These are phyloP conservation scores for Abscondita cerata DNA, from an alignment of 2,888 invertebrate genomes.

Conservation along the genomic window DNA sequence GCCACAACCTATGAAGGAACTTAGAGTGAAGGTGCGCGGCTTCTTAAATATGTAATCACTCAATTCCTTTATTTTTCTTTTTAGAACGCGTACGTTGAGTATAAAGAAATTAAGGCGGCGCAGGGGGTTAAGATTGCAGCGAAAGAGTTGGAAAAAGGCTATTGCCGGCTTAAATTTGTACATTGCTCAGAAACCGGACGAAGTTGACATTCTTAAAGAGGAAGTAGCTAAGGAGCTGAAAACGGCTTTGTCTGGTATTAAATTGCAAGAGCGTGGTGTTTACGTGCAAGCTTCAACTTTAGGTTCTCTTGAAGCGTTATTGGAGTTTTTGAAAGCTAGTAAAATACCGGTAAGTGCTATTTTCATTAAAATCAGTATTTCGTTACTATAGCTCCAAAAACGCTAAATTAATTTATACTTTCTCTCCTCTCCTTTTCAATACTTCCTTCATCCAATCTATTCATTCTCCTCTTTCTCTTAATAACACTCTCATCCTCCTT, in stretches of 20 bases:
- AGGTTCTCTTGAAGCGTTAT: slow-evolving; percentile 95
- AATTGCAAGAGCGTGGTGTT: slow-evolving; percentile 90
- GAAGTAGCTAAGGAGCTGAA: slow-evolving; percentile 89
- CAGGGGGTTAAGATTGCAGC: slow-evolving; percentile 99
- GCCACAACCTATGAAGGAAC: slow-evolving; percentile 97
- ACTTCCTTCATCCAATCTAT: no score
- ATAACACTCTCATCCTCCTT: no score
- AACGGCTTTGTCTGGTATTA: slow-evolving; percentile 90
- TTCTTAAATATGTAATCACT: no score
- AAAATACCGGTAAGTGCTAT: slow-evolving; percentile 86
- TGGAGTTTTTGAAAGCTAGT: slow-evolving; percentile 90
- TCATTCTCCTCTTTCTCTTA: no score
- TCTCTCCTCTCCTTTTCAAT: no score
- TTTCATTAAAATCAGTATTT: no score
- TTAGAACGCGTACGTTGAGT: slow-evolving; percentile 90
- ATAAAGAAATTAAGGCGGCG: slow-evolving; percentile 93
- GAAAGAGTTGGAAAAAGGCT: slow-evolving; percentile 96
- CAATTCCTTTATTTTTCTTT: slow-evolving; percentile 31
- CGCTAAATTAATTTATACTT: no score
- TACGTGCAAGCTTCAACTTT: slow-evolving; percentile 99
- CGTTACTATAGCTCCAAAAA: no score
- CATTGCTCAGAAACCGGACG: slow-evolving; percentile 92
- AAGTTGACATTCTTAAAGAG: slow-evolving; percentile 84
- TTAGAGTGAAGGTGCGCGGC: slow-evolving; percentile 84
- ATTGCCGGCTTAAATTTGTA: slow-evolving; percentile 94